These are phyloP conservation scores for Elegia similella DNA, from an alignment of 2,888 invertebrate species.

Conservation along the genomic window DNA sequence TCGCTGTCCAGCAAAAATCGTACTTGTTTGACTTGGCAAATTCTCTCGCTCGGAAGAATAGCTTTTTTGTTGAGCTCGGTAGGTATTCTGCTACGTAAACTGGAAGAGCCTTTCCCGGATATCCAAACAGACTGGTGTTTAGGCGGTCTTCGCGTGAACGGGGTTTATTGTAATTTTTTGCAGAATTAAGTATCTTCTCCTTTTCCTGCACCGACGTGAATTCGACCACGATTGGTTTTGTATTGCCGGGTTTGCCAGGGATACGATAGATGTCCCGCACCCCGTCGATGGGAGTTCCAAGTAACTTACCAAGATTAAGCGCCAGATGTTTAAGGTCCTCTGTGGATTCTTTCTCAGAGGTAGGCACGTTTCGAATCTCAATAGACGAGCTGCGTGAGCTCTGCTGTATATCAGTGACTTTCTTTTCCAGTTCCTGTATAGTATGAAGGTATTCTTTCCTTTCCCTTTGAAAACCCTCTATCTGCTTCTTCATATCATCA, in stretches of 20 bases:
- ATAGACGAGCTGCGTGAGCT: too few relatives aligned
- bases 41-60: conserved; percentile 14
- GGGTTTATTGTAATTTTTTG: too few relatives aligned
- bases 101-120: conserved; percentile 3
- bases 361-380: too few relatives aligned
- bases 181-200: too few relatives aligned
- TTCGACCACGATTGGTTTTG: neutral
- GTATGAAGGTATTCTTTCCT: conserved; percentile 4
- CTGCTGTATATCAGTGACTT: neutral
- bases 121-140: neutral
- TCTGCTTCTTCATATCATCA: conserved; percentile 8
- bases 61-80: conserved; percentile 8
- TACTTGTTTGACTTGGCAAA: conserved; percentile 13
- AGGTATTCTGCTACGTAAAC: conserved; percentile 17
- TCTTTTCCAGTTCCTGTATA: conserved; percentile 8
- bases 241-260: neutral
- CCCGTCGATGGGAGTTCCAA: too few relatives aligned
- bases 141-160: too few relatives aligned
- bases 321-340: too few relatives aligned
- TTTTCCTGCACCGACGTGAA: too few relatives aligned
- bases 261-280: neutral
- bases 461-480: conserved; percentile 1
- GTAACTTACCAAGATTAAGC: too few relatives aligned
- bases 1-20: too few relatives aligned
- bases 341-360: too few relatives aligned